Evolutionary conservation across 2,888 invertebrate species (phyloP).

Genomic region (Archips crataeganus): DNA sequence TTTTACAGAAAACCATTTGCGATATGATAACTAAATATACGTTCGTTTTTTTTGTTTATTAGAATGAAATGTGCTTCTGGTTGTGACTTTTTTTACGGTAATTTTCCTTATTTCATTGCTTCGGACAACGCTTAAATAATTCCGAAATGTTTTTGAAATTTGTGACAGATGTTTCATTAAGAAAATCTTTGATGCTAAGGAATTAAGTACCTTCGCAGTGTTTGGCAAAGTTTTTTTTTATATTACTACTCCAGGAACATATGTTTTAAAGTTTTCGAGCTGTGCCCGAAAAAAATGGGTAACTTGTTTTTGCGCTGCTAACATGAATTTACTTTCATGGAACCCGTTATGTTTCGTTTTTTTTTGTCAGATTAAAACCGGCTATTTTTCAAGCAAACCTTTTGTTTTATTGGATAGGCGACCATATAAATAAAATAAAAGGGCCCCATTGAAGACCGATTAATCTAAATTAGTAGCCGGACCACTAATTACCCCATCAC

Average conservation of each 20-base stretch:
- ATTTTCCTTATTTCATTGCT: conserved; percentile 9
- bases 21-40: conserved; percentile 11
- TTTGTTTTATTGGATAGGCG: background rate
- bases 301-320: background rate
- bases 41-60: conserved; percentile 25
- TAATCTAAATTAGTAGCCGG: conserved; percentile 46
- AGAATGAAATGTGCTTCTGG: conserved; percentile 15
- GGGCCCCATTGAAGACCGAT: conserved; percentile 40
- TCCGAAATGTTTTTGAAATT: conserved; percentile 6
- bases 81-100: conserved; percentile 13
- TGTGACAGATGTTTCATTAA: background rate
- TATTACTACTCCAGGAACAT: background rate
- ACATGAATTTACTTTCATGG: background rate
- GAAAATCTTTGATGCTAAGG: background rate
- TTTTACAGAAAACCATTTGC: conserved; percentile 17
- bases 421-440: conserved; percentile 9
- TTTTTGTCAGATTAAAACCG: background rate
- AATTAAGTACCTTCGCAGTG: background rate
- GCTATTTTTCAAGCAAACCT: background rate
- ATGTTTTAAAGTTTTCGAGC: background rate
- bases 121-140: background rate
- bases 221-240: background rate
- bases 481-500: conserved; percentile 48
- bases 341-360: background rate
- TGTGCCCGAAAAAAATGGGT: background rate